Evolutionary conservation across 2,113 vertebrate species (phyloP).

Genomic region (Ciconia maguari): DNA sequence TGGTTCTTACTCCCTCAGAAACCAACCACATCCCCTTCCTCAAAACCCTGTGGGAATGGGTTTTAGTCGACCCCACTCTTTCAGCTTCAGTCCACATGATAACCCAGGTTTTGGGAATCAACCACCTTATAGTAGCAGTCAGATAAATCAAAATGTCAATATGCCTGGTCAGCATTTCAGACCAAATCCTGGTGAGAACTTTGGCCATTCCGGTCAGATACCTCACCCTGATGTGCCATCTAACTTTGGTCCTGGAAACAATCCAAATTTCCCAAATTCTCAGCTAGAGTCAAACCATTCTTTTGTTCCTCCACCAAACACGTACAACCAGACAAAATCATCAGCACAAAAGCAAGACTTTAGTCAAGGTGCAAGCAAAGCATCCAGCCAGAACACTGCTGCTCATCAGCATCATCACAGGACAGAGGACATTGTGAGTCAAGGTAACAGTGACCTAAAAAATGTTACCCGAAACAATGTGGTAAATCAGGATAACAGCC

Average conservation of each 20-base stretch:
- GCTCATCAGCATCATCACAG: constrained; percentile 71
- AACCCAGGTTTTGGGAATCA: constrained; percentile 72
- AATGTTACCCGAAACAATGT: constrained; percentile 51
- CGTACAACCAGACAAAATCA: constrained; percentile 67
- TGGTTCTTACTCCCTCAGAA: constrained; percentile 76
- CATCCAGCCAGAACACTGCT: constrained; percentile 53
- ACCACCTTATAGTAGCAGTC: constrained; percentile 63
- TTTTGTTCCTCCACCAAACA: constrained; percentile 71
- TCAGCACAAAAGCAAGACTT: constrained; percentile 74
- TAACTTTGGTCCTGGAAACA: constrained; percentile 73
- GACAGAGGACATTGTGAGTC: constrained; percentile 69
- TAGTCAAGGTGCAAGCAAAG: constrained; percentile 68
- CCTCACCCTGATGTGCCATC: constrained; percentile 67
- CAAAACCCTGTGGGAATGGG: constrained; percentile 78
- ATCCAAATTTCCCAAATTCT: constrained; percentile 67
- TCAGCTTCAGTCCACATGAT: constrained; percentile 76
- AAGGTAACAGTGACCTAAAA: constrained; percentile 71
- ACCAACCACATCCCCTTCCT: constrained; percentile 78
- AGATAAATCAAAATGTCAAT: constrained; percentile 68
- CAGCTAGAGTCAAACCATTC: constrained; percentile 72
- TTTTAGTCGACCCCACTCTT: constrained; percentile 76
- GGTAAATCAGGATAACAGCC: constrained; percentile 64
- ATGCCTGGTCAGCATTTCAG: constrained; percentile 79
- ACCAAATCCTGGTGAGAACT: constrained; percentile 74
- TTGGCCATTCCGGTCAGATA: constrained; percentile 70